Percentiles rank a stretch among this genome's conserved stretches.
phyloP scores from a whole-genome alignment of 2,888 invertebrate species.

The Adela reaumurella region DNA sequence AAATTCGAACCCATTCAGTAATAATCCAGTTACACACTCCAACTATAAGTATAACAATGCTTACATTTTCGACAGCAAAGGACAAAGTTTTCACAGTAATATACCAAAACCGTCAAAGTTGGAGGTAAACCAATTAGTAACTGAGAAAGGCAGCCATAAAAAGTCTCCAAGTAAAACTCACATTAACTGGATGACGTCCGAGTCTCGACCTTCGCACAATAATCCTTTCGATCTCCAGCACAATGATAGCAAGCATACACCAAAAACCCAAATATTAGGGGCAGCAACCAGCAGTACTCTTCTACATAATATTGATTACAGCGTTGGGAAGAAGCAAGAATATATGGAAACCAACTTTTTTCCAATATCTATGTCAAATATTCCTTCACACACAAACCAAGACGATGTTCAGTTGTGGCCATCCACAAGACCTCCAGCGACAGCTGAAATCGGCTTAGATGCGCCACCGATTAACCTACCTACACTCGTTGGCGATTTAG shows the following conservation, averaged over 20 bases:
- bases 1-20: constrained; percentile 19
- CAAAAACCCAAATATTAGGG: constrained; percentile 25
- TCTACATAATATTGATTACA: constrained; percentile 19
- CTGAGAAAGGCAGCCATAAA: constrained; percentile 37
- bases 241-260: constrained; percentile 26
- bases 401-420: constrained; percentile 48
- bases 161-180: constrained; percentile 47
- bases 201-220: constrained; percentile 39
- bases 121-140: constrained; percentile 21
- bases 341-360: constrained; percentile 37
- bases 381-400: constrained; percentile 30
- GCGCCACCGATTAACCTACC: constrained; percentile 47
- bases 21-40: not conserved
- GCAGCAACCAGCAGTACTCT: constrained; percentile 3
- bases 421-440: constrained; percentile 36
- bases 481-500: constrained; percentile 43
- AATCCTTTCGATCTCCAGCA: constrained; percentile 24
- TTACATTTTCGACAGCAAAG: not conserved
- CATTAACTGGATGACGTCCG: constrained; percentile 52
- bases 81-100: constrained; percentile 6
- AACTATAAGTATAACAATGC: not conserved
- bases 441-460: constrained; percentile 47
- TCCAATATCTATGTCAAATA: constrained; percentile 42
- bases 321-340: constrained; percentile 29
- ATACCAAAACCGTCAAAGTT: constrained; percentile 25